phyloP scores from a whole-genome alignment of 1,140 invertebrate species.

The Drosophila sucinea region DNA sequence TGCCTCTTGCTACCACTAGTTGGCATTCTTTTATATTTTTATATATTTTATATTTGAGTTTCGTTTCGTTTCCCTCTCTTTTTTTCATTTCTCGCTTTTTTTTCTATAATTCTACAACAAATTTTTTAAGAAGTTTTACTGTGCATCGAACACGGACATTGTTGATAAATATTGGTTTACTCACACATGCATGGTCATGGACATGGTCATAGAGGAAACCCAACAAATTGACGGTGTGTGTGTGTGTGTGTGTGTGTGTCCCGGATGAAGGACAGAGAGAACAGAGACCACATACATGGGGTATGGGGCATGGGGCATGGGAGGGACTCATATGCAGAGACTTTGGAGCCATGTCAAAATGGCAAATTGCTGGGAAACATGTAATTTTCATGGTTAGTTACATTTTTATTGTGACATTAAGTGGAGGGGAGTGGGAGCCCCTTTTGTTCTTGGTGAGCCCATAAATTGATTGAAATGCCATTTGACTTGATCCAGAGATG shows the following conservation, averaged over 20 bases:
- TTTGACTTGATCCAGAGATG: constrained; percentile 44
- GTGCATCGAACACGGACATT: constrained; percentile 70
- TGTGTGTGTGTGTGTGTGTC: not conserved
- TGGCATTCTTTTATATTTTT: constrained; percentile 57
- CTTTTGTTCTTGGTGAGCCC: constrained; percentile 41
- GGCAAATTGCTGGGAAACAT: constrained; percentile 79
- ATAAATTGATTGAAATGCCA: constrained; percentile 75
- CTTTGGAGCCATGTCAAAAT: constrained; percentile 67
- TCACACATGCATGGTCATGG: constrained; percentile 39
- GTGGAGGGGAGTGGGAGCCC: constrained; percentile 47
- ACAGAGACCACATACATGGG: constrained; percentile 19
- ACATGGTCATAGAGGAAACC: constrained; percentile 28
- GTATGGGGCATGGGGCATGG: not conserved
- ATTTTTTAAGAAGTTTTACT: constrained; percentile 75
- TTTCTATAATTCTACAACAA: constrained; percentile 69
- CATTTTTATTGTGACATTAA: constrained; percentile 82
- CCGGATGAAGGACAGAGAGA: constrained; percentile 49
- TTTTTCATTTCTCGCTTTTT: constrained; percentile 1
- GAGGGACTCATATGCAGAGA: constrained; percentile 53
- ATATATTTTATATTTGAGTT: constrained; percentile 54
- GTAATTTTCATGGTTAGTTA: constrained; percentile 81
- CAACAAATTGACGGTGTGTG: constrained; percentile 5
- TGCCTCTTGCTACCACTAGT: constrained; percentile 16
- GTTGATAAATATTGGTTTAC: constrained; percentile 77
- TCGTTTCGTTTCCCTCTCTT: constrained; percentile 47